phyloP scores from a whole-genome alignment of 2,113 vertebrate species.

The Aythya baeri region DNA sequence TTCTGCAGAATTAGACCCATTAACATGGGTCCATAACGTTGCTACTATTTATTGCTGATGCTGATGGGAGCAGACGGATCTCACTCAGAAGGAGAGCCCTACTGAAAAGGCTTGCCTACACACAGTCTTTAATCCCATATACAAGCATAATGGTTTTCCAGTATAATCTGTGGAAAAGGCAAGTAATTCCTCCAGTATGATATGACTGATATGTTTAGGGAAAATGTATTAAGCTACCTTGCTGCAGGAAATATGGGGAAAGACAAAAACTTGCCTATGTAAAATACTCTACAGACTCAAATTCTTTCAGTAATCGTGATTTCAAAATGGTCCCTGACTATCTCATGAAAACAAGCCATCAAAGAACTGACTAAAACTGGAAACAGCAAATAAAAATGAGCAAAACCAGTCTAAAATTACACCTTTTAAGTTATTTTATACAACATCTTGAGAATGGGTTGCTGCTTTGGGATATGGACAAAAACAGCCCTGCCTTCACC shows the following conservation, averaged over 20 bases:
- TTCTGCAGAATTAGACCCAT: background rate
- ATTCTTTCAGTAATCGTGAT: background rate
- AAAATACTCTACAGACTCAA: background rate
- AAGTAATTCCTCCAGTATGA: background rate
- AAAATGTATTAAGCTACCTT: background rate
- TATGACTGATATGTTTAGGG: background rate
- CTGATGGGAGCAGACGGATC: background rate
- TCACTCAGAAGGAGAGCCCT: background rate
- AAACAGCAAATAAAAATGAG: background rate
- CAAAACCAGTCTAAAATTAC: background rate
- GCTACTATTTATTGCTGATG: background rate
- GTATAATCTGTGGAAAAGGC: background rate
- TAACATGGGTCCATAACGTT: background rate
- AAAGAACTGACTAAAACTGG: background rate
- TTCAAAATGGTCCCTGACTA: background rate
- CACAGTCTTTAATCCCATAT: background rate
- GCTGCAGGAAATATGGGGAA: background rate
- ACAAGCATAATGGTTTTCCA: accelerated
- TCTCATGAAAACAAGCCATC: background rate
- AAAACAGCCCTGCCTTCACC: background rate
- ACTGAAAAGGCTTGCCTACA: background rate
- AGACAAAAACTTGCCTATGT: background rate
- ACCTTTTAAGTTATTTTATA: background rate
- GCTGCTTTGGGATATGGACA: background rate
- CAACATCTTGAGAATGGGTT: background rate